A percentile compares a stretch with the other conserved stretches of the same genome.
Evolutionary conservation across 2,797 vertebrate genomes (phyloP).

Genomic region (Peromyscus eremicus): DNA sequence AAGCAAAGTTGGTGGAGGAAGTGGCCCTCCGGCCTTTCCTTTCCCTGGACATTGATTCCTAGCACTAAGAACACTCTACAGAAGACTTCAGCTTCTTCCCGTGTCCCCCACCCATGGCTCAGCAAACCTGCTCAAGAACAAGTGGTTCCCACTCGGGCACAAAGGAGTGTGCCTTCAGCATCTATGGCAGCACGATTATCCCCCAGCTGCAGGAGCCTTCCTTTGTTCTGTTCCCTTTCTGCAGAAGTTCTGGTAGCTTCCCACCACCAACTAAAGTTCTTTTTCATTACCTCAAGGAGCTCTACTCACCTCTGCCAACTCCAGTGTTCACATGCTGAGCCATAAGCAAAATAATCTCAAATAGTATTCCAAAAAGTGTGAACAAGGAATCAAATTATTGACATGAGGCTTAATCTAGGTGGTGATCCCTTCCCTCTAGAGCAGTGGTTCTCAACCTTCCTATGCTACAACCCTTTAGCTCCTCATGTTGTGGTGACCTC

Average conservation of each 20-base stretch:
- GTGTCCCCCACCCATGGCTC: background rate
- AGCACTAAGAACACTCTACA: background rate
- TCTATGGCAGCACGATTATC: background rate
- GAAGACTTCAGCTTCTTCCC: conserved; percentile 5
- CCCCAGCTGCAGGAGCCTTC: background rate
- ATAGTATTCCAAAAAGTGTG: conserved; percentile 34
- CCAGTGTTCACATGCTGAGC: conserved; percentile 23
- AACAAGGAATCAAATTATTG: background rate
- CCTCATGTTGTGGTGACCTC: background rate
- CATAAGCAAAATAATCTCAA: conserved; percentile 53
- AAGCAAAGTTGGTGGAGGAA: background rate
- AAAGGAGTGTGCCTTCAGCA: background rate
- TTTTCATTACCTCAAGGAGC: conserved; percentile 26
- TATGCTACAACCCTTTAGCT: background rate
- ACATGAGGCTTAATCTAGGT: background rate
- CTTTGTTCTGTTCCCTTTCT: conserved; percentile 56
- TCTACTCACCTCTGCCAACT: background rate
- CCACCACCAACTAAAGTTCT: background rate
- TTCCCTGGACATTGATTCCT: background rate
- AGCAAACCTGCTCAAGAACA: conserved; percentile 36
- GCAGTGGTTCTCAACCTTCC: background rate
- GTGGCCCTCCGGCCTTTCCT: background rate
- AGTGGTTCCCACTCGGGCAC: background rate
- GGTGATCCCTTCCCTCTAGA: background rate
- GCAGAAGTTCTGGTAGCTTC: conserved; percentile 20